Evolutionary conservation across 2,113 vertebrate genomes (phyloP).

Genomic region (Mustela nigripes): DNA sequence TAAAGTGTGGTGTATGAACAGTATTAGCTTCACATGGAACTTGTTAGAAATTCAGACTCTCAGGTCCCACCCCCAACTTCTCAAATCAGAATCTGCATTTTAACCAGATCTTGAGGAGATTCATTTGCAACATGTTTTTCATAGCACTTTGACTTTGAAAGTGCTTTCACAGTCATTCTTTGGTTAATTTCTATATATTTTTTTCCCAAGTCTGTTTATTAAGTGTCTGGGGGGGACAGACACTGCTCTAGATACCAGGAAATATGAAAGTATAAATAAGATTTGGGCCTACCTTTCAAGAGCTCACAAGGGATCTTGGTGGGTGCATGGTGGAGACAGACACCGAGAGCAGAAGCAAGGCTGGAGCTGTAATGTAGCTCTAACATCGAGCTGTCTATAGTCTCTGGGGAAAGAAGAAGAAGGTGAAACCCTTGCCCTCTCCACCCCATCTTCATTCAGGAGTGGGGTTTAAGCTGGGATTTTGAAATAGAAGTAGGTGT

Average conservation of each 20-base stretch:
- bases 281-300: not conserved
- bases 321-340: not conserved
- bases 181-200: not conserved
- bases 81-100: not conserved
- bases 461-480: not conserved
- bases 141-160: not conserved
- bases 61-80: not conserved
- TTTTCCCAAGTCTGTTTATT: not conserved
- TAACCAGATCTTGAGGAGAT: not conserved
- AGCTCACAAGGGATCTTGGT: not conserved
- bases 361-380: not conserved
- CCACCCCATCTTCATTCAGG: not conserved
- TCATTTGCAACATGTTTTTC: not conserved
- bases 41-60: not conserved
- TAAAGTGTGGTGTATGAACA: not conserved
- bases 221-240: not conserved
- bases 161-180: not conserved
- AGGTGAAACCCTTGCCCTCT: not conserved
- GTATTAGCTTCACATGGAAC: not conserved
- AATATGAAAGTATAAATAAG: not conserved
- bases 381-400: not conserved
- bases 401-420: not conserved
- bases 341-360: not conserved
- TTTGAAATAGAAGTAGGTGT: not conserved
- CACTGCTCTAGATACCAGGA: not conserved